Evolutionary conservation across 2,888 invertebrate genomes (phyloP).

Genomic region (Tachina lurida): DNA sequence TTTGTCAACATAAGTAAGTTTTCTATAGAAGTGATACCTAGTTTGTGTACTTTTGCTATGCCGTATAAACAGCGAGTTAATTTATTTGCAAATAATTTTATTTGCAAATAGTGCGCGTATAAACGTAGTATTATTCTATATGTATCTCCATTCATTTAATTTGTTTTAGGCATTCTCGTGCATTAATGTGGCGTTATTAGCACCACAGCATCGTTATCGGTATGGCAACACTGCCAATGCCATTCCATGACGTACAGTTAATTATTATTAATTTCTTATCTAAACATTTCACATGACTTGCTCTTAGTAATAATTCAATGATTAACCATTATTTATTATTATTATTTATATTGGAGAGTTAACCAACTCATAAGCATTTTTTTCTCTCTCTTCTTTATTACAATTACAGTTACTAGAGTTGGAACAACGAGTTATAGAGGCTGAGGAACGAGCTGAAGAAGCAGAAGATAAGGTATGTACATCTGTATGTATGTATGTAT

Average conservation of each 20-base stretch:
- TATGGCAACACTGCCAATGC: background rate
- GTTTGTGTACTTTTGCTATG: too few relatives aligned
- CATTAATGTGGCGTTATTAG: too few relatives aligned
- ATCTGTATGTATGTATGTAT: background rate
- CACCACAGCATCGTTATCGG: background rate
- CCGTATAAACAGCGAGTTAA: too few relatives aligned
- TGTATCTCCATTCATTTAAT: too few relatives aligned
- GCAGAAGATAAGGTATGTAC: conserved; percentile 95
- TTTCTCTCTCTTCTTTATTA: conserved; percentile 44
- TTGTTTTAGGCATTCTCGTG: too few relatives aligned
- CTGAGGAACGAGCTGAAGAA: conserved; percentile 95
- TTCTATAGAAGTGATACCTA: too few relatives aligned
- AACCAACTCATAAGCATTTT: background rate
- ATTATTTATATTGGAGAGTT: too few relatives aligned
- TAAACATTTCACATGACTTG: conserved; percentile 59
- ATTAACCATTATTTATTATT: conserved; percentile 47
- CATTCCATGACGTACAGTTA: background rate
- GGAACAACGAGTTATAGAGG: conserved; percentile 95
- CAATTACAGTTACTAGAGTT: conserved; percentile 93
- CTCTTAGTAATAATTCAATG: conserved; percentile 39
- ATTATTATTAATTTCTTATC: conserved; percentile 45
- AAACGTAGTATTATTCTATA: too few relatives aligned
- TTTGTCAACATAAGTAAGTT: too few relatives aligned
- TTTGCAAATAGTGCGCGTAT: too few relatives aligned
- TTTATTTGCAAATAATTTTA: too few relatives aligned